phyloP scores from a whole-genome alignment of 2,888 invertebrate genomes.

The Pseudolycoriella hygida region DNA sequence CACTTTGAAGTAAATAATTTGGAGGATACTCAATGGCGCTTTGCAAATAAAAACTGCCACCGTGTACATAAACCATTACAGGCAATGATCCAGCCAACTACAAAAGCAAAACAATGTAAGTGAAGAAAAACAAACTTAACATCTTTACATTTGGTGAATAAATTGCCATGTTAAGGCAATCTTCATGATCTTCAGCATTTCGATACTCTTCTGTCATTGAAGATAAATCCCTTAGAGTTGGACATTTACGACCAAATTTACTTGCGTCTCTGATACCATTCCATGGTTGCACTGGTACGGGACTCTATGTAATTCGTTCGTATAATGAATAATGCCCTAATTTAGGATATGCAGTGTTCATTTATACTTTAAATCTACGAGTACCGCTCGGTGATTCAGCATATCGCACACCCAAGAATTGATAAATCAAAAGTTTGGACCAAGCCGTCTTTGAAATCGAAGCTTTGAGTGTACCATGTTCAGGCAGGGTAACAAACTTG shows the following conservation, averaged over 20 bases:
- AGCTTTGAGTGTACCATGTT: constrained; percentile 20
- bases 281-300: constrained; percentile 23
- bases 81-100: constrained; percentile 18
- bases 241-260: constrained; percentile 22
- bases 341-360: background rate
- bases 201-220: constrained; percentile 6
- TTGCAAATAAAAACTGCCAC: constrained; percentile 27
- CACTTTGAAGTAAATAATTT: constrained; percentile 29
- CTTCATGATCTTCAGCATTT: constrained; percentile 20
- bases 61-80: constrained; percentile 29
- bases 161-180: constrained; percentile 23
- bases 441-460: constrained; percentile 18
- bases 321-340: background rate
- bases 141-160: constrained; percentile 19
- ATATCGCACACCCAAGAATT: constrained; percentile 25
- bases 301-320: constrained; percentile 15
- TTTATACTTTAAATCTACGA: constrained; percentile 19
- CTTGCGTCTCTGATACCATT: constrained; percentile 21
- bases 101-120: no score
- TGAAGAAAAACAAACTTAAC: background rate
- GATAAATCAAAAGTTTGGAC: constrained; percentile 20
- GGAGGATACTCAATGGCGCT: constrained; percentile 26
- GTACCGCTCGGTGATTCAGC: constrained; percentile 21
- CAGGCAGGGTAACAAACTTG: constrained; percentile 15
- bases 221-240: constrained; percentile 18